These are phyloP conservation scores for Thalpophila matura DNA, from an alignment of 2,888 invertebrate genomes.

Conservation along the genomic window DNA sequence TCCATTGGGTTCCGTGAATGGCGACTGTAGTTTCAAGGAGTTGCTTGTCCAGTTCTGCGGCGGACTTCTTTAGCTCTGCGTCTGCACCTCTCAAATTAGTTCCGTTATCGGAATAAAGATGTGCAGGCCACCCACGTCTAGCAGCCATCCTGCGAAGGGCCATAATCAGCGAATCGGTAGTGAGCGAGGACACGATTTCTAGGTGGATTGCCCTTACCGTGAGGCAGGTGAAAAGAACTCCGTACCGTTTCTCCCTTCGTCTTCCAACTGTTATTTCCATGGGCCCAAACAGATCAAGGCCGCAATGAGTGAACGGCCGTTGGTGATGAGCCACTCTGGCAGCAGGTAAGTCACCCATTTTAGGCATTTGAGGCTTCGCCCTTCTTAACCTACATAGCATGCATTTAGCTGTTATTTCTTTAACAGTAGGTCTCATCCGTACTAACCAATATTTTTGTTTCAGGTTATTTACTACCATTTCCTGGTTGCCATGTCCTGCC, in stretches of 20 bases:
- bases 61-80: constrained; percentile 1
- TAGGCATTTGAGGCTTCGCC: background rate
- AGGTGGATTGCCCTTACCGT: constrained; percentile 56
- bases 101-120: constrained; percentile 2
- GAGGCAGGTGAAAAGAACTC: constrained; percentile 55
- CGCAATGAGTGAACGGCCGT: constrained; percentile 9
- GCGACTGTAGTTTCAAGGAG: too few species aligned
- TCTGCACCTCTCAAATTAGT: constrained; percentile 6
- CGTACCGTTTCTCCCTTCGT: constrained; percentile 36
- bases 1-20: too few species aligned
- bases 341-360: constrained; percentile 28
- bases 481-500: constrained; percentile 39
- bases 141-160: constrained; percentile 56
- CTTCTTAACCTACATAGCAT: constrained; percentile 21
- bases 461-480: constrained; percentile 53
- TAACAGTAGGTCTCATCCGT: constrained; percentile 46
- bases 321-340: constrained; percentile 4
- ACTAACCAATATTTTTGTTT: constrained; percentile 55
- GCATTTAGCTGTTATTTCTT: constrained; percentile 7
- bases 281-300: constrained; percentile 50
- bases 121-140: constrained; percentile 50
- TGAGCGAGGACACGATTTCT: constrained; percentile 42
- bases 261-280: constrained; percentile 43
- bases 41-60: background rate
- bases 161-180: constrained; percentile 54